A percentile compares a stretch with the other conserved stretches of the same genome.
These are phyloP conservation scores for Orthosia incerta DNA, from an alignment of 2,888 invertebrate genomes.

Conservation along the genomic window DNA sequence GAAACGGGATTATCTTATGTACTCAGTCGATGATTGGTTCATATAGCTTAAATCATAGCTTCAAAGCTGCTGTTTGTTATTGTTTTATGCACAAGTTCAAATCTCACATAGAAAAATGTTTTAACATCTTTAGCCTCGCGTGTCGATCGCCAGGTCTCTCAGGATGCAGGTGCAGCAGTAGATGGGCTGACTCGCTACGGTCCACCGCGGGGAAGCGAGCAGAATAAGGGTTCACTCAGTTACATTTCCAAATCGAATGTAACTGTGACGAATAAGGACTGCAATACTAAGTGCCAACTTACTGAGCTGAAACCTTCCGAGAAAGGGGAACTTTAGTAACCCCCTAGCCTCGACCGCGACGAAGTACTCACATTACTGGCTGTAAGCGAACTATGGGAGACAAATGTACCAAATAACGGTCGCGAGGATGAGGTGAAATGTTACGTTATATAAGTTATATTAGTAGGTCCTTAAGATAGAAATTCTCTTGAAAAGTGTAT, in stretches of 20 bases:
- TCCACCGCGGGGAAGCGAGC: too few species aligned
- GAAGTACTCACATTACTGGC: conserved; percentile 37
- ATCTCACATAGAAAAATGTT: too few species aligned
- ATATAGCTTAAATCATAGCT: too few species aligned
- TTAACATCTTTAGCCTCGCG: too few species aligned
- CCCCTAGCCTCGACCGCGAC: conserved; percentile 17
- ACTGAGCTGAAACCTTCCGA: conserved; percentile 12
- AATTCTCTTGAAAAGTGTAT: background rate
- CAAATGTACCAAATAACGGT: conserved; percentile 41
- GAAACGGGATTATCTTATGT: too few species aligned
- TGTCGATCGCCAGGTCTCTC: too few species aligned
- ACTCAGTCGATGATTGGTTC: too few species aligned
- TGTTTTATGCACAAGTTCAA: too few species aligned
- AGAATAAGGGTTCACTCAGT: background rate
- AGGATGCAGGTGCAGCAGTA: too few species aligned
- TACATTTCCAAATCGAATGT: conserved; percentile 23
- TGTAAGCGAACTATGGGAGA: conserved; percentile 34
- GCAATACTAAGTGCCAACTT: conserved; percentile 23
- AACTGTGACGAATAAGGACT: background rate
- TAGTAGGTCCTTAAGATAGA: background rate
- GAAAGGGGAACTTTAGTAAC: conserved; percentile 35
- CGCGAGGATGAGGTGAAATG: conserved; percentile 23
- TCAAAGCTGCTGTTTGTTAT: too few species aligned
- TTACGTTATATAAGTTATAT: conserved; percentile 23
- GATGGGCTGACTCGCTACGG: too few species aligned